phyloP scores from a whole-genome alignment of 2,113 vertebrate species.

The Telmatochromis sp. region DNA sequence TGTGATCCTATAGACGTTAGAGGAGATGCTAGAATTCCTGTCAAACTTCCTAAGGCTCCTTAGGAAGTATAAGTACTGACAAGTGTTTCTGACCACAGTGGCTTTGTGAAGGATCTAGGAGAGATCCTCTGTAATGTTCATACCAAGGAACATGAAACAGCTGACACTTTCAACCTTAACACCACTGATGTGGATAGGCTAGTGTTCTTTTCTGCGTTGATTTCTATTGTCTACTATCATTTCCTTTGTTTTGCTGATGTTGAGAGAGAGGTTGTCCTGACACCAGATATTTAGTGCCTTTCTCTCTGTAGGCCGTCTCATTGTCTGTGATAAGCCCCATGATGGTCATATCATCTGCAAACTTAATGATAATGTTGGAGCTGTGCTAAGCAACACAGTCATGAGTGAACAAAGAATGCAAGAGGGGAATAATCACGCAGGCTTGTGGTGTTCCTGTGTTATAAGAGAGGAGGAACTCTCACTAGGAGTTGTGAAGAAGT shows the following conservation, averaged over 20 bases:
- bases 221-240: not conserved
- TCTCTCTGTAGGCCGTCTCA: not conserved
- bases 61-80: not conserved
- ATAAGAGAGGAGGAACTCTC: not conserved
- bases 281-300: not conserved
- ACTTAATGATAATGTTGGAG: not conserved
- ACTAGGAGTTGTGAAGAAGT: not conserved
- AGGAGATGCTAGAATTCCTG: not conserved
- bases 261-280: not conserved
- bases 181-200: not conserved
- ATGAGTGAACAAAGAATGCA: not conserved
- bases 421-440: not conserved
- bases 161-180: not conserved
- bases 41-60: not conserved
- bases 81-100: not conserved
- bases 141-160: not conserved
- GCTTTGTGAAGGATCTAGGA: not conserved
- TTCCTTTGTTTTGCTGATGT: not conserved
- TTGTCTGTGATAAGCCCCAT: not conserved
- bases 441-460: not conserved
- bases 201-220: not conserved
- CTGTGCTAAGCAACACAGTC: not conserved
- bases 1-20: not conserved
- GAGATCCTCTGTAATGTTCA: not conserved
- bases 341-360: not conserved